Percentiles rank a stretch among this genome's conserved stretches.
Evolutionary conservation across 2,113 vertebrate genomes (phyloP).

Genomic region (Gasterosteus nipponicus): DNA sequence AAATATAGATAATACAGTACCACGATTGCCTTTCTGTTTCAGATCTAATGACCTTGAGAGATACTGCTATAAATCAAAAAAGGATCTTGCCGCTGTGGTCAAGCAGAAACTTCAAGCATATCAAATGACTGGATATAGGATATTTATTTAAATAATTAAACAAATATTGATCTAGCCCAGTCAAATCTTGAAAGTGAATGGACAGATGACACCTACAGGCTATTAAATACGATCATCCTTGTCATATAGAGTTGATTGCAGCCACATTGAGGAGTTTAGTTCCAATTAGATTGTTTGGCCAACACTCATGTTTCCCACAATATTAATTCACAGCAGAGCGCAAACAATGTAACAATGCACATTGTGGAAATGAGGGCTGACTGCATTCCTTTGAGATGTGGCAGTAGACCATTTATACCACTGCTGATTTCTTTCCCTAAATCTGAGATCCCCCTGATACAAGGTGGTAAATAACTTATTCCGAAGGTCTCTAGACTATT

Average conservation of each 20-base stretch:
- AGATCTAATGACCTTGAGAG: background rate
- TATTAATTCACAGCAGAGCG: conserved; percentile 17
- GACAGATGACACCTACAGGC: conserved; percentile 32
- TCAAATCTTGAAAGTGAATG: conserved; percentile 14
- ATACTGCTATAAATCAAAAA: background rate
- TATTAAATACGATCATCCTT: conserved; percentile 2
- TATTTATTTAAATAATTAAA: conserved; percentile 53
- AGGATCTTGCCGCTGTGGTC: conserved; percentile 6
- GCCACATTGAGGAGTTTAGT: conserved; percentile 14
- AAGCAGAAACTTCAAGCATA: conserved; percentile 20
- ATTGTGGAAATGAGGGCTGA: conserved; percentile 6
- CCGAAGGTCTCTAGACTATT: background rate
- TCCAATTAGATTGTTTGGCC: conserved; percentile 20
- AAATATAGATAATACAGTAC: background rate
- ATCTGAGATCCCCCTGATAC: background rate
- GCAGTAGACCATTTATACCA: background rate
- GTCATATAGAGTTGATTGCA: conserved; percentile 40
- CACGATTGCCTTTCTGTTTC: conserved; percentile 27
- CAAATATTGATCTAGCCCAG: conserved; percentile 20
- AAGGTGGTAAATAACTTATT: conserved; percentile 4
- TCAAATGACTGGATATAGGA: conserved; percentile 45
- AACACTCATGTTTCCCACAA: conserved; percentile 24
- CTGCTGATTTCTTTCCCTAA: background rate
- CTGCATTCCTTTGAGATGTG: conserved; percentile 9
- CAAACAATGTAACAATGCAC: conserved; percentile 12